Evolutionary conservation across 1,140 invertebrate genomes (phyloP), one percentile per base, ranked within the genome.

Genomic region (Sitophilus oryzae): DNA sequence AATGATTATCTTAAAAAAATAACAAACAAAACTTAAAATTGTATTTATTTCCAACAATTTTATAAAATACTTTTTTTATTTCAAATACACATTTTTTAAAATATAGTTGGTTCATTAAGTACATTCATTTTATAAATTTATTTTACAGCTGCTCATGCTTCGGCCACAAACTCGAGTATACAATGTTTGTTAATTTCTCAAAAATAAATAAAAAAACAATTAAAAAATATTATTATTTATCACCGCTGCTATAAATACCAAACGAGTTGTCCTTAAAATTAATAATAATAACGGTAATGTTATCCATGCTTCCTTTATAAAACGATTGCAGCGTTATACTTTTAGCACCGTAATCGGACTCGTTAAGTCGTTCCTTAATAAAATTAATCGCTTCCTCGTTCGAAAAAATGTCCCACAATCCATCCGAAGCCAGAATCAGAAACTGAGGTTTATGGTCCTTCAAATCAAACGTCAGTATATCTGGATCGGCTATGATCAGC

Each of bases 361-460:
- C 91, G 62, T 89, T 79, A 15, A 95, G 77, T 58, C 85, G 80
- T 61, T 89, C 82, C 69, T 85, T 85, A 22, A 93, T 83, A 72
- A 88, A 96, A 59, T 85, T 82, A 10, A 95, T 83, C 40, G 93
- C 93, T 72, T 96, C 93, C 72, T 96, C 92, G 73, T 96, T 97
- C 14, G 81, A 81, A 67, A 96, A 94, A 21, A 89, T 93, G 73
- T 97, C 95, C 93, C 93, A 97, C 6, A 98, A 77, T 9, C 95
- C 95, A 79, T 97, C 95, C 2, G 92, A 89, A 9, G 94, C 95
- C 18, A 97, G 73, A 52, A 98, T 84, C 52, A 96, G 73, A 74
- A 97, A 97, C 73, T 84, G 79, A 1, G 94, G 91, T 67, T 84
- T 86, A 63, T 90, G 86, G 72, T 89, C 85, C 37, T 78, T 77